Evolutionary conservation across 2,888 invertebrate genomes (phyloP).

Genomic region (Ophion obscuratus): DNA sequence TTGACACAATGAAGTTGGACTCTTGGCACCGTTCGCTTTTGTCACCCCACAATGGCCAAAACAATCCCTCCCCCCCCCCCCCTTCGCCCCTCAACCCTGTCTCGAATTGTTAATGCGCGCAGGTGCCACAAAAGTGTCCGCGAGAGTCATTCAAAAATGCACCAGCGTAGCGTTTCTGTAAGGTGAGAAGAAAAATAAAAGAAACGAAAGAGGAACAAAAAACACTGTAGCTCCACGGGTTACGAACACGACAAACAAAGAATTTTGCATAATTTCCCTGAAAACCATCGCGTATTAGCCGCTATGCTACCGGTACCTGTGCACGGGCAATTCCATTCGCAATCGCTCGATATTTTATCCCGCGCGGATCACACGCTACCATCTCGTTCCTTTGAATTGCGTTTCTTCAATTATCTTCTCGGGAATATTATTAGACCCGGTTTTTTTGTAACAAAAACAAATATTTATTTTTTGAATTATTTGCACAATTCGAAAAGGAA

Average conservation of each 20-base stretch:
- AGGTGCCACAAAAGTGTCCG: conserved; percentile 33
- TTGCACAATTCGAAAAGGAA: neutral
- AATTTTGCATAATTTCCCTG: conserved; percentile 66
- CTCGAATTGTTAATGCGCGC: conserved; percentile 41
- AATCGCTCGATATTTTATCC: conserved; percentile 4
- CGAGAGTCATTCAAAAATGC: conserved; percentile 34
- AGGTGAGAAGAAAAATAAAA: conserved; percentile 21
- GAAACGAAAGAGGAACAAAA: conserved; percentile 29
- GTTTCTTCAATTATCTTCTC: neutral
- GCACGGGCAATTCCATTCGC: conserved; percentile 29
- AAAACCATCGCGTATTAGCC: conserved; percentile 63
- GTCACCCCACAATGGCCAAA: conserved; percentile 40
- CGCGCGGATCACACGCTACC: neutral
- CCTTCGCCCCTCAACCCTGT: neutral
- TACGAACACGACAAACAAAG: conserved; percentile 59
- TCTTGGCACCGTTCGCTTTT: conserved; percentile 33
- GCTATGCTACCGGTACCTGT: conserved; percentile 22
- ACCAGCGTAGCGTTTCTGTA: conserved; percentile 28
- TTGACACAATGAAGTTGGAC: conserved; percentile 29
- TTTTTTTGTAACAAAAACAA: conserved; percentile 4
- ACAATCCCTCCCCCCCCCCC: conserved; percentile 10
- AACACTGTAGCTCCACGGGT: conserved; percentile 55
- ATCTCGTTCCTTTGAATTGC: neutral
- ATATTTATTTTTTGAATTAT: neutral
- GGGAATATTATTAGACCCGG: neutral